Percentiles rank a stretch among this genome's conserved stretches.
Evolutionary conservation across 2,797 vertebrate species (phyloP).

Genomic region (Vultur gryphus): DNA sequence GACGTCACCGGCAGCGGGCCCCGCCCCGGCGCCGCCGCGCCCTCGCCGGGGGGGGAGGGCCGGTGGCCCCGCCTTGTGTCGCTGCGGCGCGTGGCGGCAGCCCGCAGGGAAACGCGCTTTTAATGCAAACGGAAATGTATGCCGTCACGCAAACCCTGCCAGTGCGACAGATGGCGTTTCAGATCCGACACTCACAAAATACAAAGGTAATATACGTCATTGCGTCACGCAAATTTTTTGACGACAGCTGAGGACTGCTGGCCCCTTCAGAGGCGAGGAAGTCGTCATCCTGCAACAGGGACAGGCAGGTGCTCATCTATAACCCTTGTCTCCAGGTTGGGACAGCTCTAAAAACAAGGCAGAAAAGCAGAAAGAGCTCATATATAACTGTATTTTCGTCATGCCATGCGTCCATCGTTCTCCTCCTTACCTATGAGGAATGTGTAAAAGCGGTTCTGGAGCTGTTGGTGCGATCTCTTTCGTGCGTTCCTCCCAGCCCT

Average conservation of each 20-base stretch:
- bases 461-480: conserved; percentile 72
- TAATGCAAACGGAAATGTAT: accelerated
- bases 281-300: neutral
- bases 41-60: neutral
- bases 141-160: no score
- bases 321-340: conserved; percentile 85
- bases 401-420: accelerated
- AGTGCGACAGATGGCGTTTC: accelerated
- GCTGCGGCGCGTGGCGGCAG: neutral
- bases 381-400: accelerated
- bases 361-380: neutral
- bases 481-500: conserved; percentile 79
- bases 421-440: conserved; percentile 78
- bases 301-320: conserved; percentile 10
- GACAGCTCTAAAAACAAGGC: conserved; percentile 73
- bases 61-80: no score
- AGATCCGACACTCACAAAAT: neutral
- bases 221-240: neutral
- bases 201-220: accelerated
- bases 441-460: conserved; percentile 59
- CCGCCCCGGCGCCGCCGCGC: neutral
- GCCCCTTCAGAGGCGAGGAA: neutral
- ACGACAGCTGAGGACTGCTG: neutral
- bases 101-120: neutral
- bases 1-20: neutral